Evolutionary conservation across 2,797 vertebrate species (phyloP).

Genomic region (Pyrrhura leucotis): DNA sequence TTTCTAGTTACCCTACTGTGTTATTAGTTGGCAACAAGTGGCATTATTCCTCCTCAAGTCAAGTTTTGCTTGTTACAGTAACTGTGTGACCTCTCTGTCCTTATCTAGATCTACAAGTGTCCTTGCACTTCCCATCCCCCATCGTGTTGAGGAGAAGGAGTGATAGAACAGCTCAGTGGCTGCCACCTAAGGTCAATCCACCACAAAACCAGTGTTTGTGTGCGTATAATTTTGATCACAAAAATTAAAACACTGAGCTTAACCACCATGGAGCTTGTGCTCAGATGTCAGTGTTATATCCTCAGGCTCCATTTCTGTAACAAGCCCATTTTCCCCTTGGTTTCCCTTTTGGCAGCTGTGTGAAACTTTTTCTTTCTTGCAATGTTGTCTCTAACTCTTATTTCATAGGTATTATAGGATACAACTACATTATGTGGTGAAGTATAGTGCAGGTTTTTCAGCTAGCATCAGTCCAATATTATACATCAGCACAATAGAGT

Average conservation of each 20-base stretch:
- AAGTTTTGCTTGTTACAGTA: background rate
- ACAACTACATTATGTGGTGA: background rate
- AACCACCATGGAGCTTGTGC: background rate
- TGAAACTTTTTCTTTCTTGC: background rate
- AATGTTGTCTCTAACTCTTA: background rate
- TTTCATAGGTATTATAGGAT: background rate
- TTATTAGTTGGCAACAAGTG: background rate
- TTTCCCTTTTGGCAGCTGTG: background rate
- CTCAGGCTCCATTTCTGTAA: background rate
- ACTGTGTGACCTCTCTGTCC: background rate
- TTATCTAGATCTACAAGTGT: background rate
- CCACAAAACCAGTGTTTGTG: background rate
- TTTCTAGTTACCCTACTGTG: background rate
- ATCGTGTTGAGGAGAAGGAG: background rate
- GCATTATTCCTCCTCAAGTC: background rate
- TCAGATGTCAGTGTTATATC: background rate
- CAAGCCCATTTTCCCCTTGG: rapidly evolving
- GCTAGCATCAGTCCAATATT: background rate
- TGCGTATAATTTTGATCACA: background rate
- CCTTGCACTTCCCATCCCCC: background rate
- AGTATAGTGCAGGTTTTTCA: background rate
- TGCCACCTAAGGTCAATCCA: background rate
- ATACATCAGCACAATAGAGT: background rate
- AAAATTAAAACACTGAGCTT: background rate
- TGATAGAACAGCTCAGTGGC: background rate